Conservation (phyloP, 2,888 invertebrate species). For the Netelia virgata region DNA sequence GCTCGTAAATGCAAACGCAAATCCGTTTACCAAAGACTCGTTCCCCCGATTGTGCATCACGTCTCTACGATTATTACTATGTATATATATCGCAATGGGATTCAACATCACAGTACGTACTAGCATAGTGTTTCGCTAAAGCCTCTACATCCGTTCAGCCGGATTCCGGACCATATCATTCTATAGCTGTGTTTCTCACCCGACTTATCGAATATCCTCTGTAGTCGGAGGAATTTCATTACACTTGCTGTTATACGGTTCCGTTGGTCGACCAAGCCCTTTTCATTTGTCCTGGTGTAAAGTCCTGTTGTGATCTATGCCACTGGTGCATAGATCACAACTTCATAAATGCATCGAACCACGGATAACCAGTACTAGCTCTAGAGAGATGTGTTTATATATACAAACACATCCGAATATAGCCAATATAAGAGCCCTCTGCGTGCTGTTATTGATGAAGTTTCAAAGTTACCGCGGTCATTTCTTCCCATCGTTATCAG, state of each 20-base stretch:
- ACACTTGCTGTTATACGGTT: slow-evolving; percentile 59
- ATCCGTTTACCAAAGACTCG: slow-evolving; percentile 44
- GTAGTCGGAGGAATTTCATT: slow-evolving; percentile 69
- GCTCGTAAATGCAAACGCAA: slow-evolving; percentile 57
- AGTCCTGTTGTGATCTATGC: slow-evolving; percentile 23
- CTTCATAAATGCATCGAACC: slow-evolving; percentile 20
- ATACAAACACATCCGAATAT: background rate
- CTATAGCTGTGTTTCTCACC: slow-evolving; percentile 23
- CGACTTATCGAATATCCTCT: slow-evolving; percentile 68
- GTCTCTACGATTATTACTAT: slow-evolving; percentile 24
- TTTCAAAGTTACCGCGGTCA: background rate
- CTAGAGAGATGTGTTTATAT: slow-evolving; percentile 13
- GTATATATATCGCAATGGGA: slow-evolving; percentile 26
- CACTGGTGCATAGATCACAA: background rate
- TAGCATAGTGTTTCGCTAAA: slow-evolving; percentile 10
- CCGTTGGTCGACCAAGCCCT: slow-evolving; percentile 20
- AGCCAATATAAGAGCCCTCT: background rate
- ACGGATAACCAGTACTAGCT: slow-evolving; percentile 20
- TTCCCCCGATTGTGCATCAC: slow-evolving; percentile 37
- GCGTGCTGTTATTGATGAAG: slow-evolving; percentile 21
- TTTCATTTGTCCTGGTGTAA: slow-evolving; percentile 25
- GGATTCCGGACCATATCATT: slow-evolving; percentile 28
- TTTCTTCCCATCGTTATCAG: background rate
- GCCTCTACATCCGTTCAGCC: slow-evolving; percentile 40
- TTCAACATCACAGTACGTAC: slow-evolving; percentile 17